Evolutionary conservation across 2,797 vertebrate genomes (phyloP).

Genomic region (Mallotus villosus): DNA sequence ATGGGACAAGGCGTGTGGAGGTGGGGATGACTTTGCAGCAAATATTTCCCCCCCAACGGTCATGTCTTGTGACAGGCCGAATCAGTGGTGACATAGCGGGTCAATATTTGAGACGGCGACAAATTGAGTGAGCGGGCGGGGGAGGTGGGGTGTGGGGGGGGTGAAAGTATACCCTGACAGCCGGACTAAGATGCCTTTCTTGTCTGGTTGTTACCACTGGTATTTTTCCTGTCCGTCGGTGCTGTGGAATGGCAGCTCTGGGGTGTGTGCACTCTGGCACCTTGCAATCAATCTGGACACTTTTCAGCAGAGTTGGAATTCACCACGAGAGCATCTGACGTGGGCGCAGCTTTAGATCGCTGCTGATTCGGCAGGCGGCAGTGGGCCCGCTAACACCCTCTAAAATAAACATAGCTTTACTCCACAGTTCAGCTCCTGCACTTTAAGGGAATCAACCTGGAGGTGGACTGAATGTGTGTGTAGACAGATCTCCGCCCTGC

Average conservation of each 20-base stretch:
- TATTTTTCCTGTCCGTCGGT: constrained; percentile 20
- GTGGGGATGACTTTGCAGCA: constrained; percentile 14
- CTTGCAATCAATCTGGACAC: constrained; percentile 31
- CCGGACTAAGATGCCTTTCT: constrained; percentile 48
- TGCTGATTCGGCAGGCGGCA: too few relatives aligned
- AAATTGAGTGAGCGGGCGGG: constrained; percentile 37
- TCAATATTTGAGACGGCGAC: constrained; percentile 41
- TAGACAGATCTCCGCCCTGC: too few relatives aligned
- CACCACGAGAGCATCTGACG: neutral
- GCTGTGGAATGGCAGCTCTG: constrained; percentile 20
- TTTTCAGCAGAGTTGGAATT: neutral
- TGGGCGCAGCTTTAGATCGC: neutral
- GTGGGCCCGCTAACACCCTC: too few relatives aligned
- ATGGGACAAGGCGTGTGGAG: constrained; percentile 3
- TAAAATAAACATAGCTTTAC: too few relatives aligned
- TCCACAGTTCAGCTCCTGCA: too few relatives aligned
- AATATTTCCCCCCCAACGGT: constrained; percentile 40
- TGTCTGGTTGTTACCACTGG: constrained; percentile 35
- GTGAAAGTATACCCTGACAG: constrained; percentile 45
- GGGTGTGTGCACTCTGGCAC: constrained; percentile 18
- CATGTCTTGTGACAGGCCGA: constrained; percentile 26
- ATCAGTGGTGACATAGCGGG: constrained; percentile 41
- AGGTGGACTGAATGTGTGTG: too few relatives aligned
- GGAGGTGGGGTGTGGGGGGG: neutral
- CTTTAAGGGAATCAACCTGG: too few relatives aligned